Evolutionary conservation across 2,113 vertebrate species (phyloP).

Genomic region (Vulpes vulpes): DNA sequence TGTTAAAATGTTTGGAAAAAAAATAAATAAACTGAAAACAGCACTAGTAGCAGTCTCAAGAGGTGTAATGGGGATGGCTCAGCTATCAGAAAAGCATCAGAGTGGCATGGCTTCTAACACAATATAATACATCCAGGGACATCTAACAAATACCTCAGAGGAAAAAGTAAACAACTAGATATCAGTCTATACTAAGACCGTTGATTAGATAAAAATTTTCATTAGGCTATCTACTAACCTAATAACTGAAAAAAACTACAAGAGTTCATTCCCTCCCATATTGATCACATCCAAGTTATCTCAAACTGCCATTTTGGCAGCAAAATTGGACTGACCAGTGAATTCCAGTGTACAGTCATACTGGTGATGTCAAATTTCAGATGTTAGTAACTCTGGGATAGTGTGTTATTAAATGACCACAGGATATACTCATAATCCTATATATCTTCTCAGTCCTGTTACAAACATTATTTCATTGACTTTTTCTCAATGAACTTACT

Average conservation of each 20-base stretch:
- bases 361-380: background rate
- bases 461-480: background rate
- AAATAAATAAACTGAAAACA: constrained; percentile 65
- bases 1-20: too few species aligned
- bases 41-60: background rate
- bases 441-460: background rate
- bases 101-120: background rate
- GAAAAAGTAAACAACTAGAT: background rate
- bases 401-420: background rate
- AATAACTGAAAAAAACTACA: background rate
- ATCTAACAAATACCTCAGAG: background rate
- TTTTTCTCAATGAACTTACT: background rate
- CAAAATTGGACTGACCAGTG: background rate
- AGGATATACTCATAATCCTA: background rate
- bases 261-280: background rate
- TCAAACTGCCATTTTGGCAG: background rate
- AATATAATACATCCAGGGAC: background rate
- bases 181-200: background rate
- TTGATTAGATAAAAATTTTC: background rate
- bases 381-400: background rate
- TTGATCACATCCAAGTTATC: background rate
- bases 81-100: background rate
- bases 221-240: background rate
- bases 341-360: background rate
- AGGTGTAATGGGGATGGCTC: background rate